Conservation (phyloP, 92 coral and sea anemone species). For the Bergia sp. region DNA sequence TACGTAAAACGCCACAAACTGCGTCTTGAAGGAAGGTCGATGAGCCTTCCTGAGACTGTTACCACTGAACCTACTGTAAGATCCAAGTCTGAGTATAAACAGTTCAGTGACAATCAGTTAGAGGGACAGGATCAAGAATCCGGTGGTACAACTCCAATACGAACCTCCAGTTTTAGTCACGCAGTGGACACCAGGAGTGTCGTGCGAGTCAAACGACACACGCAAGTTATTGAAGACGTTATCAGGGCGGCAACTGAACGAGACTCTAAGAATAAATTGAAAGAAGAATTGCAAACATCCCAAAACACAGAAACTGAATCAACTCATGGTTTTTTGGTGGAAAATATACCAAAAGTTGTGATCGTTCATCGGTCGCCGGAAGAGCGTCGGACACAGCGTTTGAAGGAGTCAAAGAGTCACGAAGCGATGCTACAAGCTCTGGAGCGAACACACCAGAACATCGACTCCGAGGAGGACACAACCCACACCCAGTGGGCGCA, state of each 20-base stretch:
- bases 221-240: slow-evolving; percentile 85
- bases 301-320: slow-evolving; percentile 9
- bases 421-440: slow-evolving; percentile 60
- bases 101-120: background rate
- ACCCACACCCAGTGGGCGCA: slow-evolving; percentile 57
- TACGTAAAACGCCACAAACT: slow-evolving; percentile 55
- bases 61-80: background rate
- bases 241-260: slow-evolving; percentile 61
- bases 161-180: background rate
- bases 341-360: slow-evolving; percentile 34
- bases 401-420: slow-evolving; percentile 40
- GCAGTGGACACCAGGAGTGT: slow-evolving; percentile 79
- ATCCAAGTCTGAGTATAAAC: background rate
- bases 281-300: slow-evolving; percentile 24
- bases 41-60: slow-evolving; percentile 26
- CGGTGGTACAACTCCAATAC: background rate
- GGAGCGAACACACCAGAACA: slow-evolving; percentile 52
- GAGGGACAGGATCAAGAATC: background rate
- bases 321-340: background rate
- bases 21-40: slow-evolving; percentile 53
- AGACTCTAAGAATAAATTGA: slow-evolving; percentile 47
- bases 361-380: slow-evolving; percentile 44
- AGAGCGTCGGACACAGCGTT: background rate
- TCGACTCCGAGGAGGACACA: slow-evolving; percentile 50
- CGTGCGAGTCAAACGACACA: slow-evolving; percentile 78